These are phyloP conservation scores for Lasioglossum albipes DNA, from an alignment of 1,140 invertebrate genomes.

Conservation along the genomic window DNA sequence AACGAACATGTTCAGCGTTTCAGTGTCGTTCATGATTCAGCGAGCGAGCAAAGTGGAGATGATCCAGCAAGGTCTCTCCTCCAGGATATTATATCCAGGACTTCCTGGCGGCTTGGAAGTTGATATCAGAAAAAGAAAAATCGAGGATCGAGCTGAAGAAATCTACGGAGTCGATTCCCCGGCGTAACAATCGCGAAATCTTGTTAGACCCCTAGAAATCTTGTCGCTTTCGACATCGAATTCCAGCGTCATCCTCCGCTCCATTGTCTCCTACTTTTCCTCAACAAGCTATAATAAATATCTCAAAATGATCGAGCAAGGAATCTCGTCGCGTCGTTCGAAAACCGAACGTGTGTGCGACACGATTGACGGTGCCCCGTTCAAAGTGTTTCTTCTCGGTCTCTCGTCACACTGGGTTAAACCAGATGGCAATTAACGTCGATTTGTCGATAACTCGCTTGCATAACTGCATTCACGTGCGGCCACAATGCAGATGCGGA, in stretches of 20 bases:
- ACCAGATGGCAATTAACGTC: constrained; percentile 37
- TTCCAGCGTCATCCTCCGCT: background rate
- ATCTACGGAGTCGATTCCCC: background rate
- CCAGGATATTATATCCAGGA: background rate
- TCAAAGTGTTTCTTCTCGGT: background rate
- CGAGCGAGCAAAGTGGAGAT: background rate
- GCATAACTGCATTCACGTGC: constrained; percentile 25
- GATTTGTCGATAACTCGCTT: constrained; percentile 33
- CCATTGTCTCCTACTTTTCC: background rate
- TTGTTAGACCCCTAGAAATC: too few relatives aligned
- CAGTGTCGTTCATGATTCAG: background rate
- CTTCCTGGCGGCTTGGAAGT: background rate
- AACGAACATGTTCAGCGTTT: too few relatives aligned
- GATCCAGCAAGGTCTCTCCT: background rate
- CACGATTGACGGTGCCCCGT: too few relatives aligned
- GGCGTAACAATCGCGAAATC: background rate
- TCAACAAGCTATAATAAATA: background rate
- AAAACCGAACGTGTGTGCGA: background rate
- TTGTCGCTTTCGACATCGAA: too few relatives aligned
- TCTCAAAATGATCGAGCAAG: background rate
- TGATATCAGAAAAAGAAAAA: background rate
- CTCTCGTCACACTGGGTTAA: constrained; percentile 7
- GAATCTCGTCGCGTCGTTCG: too few relatives aligned
- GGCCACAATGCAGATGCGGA: background rate
- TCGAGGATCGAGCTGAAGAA: background rate